A percentile compares a stretch with the other conserved stretches of the same genome.
phyloP scores from a whole-genome alignment of 2,797 vertebrate species.

The Vespertilio murinus region DNA sequence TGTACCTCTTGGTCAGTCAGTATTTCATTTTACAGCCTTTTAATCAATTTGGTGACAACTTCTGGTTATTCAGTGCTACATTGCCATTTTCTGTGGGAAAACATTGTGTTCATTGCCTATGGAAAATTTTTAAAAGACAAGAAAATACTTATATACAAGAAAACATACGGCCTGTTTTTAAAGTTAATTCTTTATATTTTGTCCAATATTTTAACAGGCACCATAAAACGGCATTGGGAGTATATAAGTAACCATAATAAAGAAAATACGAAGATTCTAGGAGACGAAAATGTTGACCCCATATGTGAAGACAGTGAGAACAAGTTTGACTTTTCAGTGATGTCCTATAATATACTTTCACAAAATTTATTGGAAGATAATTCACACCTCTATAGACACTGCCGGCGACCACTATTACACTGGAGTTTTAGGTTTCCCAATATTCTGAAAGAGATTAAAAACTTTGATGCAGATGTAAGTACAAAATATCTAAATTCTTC shows the following conservation, averaged over 20 bases:
- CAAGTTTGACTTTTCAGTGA: conserved; percentile 93
- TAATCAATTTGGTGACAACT: background rate
- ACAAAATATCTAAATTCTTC: conserved; percentile 46
- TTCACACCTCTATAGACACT: conserved; percentile 92
- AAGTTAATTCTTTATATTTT: conserved; percentile 60
- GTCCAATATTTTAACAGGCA: conserved; percentile 80
- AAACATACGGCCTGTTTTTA: background rate
- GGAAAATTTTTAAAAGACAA: conserved; percentile 33
- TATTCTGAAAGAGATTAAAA: conserved; percentile 91
- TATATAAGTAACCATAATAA: conserved; percentile 82
- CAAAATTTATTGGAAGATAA: conserved; percentile 95
- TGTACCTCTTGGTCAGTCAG: background rate
- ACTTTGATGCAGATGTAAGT: conserved; percentile 93
- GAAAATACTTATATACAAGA: background rate
- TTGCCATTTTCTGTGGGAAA: background rate
- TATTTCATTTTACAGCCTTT: background rate
- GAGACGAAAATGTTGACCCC: conserved; percentile 75
- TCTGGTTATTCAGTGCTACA: background rate
- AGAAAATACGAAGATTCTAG: conserved; percentile 68
- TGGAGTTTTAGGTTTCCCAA: conserved; percentile 93
- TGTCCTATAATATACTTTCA: conserved; percentile 98
- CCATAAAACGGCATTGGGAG: conserved; percentile 91
- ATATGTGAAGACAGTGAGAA: conserved; percentile 71
- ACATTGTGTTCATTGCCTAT: background rate
- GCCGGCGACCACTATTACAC: conserved; percentile 85